These are phyloP conservation scores for Phaethornis superciliosus DNA, from an alignment of 2,113 vertebrate genomes.

Conservation along the genomic window DNA sequence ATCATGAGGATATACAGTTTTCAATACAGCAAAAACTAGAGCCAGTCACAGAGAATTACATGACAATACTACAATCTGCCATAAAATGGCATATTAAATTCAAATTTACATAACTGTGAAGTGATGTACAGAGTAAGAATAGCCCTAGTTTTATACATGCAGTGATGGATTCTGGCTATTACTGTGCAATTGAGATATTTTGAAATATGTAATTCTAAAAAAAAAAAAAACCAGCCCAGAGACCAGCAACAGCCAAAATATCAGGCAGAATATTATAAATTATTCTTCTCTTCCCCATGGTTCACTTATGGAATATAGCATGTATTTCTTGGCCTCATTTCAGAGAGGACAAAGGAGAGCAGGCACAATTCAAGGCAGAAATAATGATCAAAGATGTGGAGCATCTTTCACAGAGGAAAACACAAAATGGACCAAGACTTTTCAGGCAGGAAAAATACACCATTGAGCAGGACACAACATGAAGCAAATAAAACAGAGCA, in stretches of 20 bases:
- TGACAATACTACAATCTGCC: not conserved
- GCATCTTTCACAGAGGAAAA: not conserved
- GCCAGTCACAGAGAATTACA: not conserved
- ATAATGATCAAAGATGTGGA: not conserved
- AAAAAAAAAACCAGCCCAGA: not conserved
- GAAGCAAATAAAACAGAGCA: not conserved
- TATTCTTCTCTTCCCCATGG: not conserved
- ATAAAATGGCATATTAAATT: not conserved
- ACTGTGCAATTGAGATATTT: not conserved
- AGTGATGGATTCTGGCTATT: not conserved
- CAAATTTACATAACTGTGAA: not conserved
- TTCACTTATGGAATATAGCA: not conserved
- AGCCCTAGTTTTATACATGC: not conserved
- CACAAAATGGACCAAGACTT: not conserved
- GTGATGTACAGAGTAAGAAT: not conserved
- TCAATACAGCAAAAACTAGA: not conserved
- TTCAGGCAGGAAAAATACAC: not conserved
- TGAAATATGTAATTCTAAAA: not conserved
- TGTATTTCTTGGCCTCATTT: not conserved
- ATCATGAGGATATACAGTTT: not conserved
- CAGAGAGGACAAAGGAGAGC: not conserved
- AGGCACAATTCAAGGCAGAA: not conserved
- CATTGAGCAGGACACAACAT: not conserved
- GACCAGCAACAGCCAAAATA: not conserved
- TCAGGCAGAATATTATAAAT: not conserved